phyloP scores from a whole-genome alignment of 1,140 invertebrate genomes.

The Sycobia sp. region DNA sequence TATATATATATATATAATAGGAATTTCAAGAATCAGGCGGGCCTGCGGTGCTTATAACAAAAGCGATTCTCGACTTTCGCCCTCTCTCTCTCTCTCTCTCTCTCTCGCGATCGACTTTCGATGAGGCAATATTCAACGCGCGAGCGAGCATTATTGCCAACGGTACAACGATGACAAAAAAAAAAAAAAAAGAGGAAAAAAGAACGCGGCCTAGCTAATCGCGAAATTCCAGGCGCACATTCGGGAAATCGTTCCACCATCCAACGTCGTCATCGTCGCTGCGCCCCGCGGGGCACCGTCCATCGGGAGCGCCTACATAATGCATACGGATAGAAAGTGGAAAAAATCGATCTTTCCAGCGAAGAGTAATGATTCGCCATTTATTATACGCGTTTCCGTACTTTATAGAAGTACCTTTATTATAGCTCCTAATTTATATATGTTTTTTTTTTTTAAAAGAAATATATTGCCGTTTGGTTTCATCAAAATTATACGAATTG shows the following conservation, averaged over 20 bases:
- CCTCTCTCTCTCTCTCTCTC: too few relatives aligned
- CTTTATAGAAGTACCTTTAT: neutral
- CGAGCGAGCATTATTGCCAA: slow-evolving; percentile 58
- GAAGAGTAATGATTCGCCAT: slow-evolving; percentile 20
- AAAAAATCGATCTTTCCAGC: slow-evolving; percentile 45
- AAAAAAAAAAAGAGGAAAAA: too few relatives aligned
- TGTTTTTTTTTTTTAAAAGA: too few relatives aligned
- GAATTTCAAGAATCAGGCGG: slow-evolving; percentile 7
- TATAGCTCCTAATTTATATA: neutral
- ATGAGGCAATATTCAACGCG: slow-evolving; percentile 58
- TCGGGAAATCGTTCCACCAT: slow-evolving; percentile 46
- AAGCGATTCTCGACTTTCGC: slow-evolving; percentile 20
- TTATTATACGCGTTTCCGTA: slow-evolving; percentile 1
- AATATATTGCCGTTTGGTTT: too few relatives aligned
- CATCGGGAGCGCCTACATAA: slow-evolving; percentile 31
- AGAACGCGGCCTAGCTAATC: slow-evolving; percentile 47
- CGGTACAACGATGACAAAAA: slow-evolving; percentile 41
- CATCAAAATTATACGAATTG: too few relatives aligned
- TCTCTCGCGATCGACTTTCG: slow-evolving; percentile 32
- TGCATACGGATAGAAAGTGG: slow-evolving; percentile 58
- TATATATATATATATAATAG: too few relatives aligned
- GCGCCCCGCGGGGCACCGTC: neutral
- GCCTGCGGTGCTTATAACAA: slow-evolving; percentile 23
- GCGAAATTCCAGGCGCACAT: slow-evolving; percentile 46
- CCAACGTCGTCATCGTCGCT: too few relatives aligned